Evolutionary conservation across 2,113 vertebrate species (phyloP), one percentile per base, ranked within the genome.

Genomic region (Morphnarchus princeps): DNA sequence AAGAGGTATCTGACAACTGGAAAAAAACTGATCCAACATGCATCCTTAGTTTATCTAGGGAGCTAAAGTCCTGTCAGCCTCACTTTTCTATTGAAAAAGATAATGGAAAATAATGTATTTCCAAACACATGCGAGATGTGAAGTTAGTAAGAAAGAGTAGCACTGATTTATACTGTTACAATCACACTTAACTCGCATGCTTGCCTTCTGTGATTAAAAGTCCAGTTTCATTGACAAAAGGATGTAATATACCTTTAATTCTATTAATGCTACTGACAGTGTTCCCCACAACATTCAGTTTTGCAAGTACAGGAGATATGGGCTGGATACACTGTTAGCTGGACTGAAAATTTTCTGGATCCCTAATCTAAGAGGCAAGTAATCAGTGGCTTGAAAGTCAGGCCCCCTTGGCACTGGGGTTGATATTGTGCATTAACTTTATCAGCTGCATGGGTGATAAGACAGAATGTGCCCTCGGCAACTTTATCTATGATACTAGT

Each of bases 401-500:
- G 50, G 4, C 25, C 50, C 24, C 24, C 49, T 74, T 78, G 31
- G 16, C 34, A 58, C 26, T 79, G 12, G 6, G 5, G 11, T 12
- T 52, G 42, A 24, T 74, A 62, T 1, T 0, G 0, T 82, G 12
- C 31, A 58, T 73, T 85, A 70, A 31, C 29, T 85, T 69, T 73
- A 62, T 70, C 45, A 79, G 20, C 31, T 80, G 15, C 17, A n/a
- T 34, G 6, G 7, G 13, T n/a, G 16, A 28, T 67, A 76, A 83
- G 16, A 66, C 1, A 2, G 0, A 70, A 62, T 9, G 2, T 40
- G 13, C 22, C 24, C 3, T 67, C 7, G 2, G 13, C 4, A 57
- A 21, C 31, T 92, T 70, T n/a, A 54, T 28, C 14, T 61, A 6
- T 58, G 14, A 34, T 55, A 47, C 2, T n/a, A 22, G 24, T 10